Base-by-base conservation (phyloP, 2,888 invertebrate species). In the Ypsolopha sequella region DNA sequence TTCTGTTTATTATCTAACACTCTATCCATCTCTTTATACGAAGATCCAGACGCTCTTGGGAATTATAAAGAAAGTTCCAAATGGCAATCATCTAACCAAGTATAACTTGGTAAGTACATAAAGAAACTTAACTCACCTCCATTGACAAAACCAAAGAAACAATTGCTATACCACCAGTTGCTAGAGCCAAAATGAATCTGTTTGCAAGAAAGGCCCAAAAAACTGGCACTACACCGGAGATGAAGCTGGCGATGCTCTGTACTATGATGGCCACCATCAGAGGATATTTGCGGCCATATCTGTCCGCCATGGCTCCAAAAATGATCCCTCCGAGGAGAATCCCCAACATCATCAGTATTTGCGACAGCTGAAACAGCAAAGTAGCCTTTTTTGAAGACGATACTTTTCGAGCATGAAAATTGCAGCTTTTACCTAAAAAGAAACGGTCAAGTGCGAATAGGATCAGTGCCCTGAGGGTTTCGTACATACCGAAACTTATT, bases 111-210 rank as follows among this genome's bases (percentile, higher is more conserved):
- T 24, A 24, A 24, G 24, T 24, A 24, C 24, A 3, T 24, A 4
- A 24, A 24, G 24, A 24, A 24, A 24, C 24, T 24, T 24, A 24
- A 24, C 66, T 64, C 64, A 80, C 87, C 80, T 90, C 90, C 87
- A 90, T 88, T 67, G 89, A 90, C 59, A 92, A 73, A 1, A 92
- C 91, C 64, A 92, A 91, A 0, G 91, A 90, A 58, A 89, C 89
- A 13, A 91, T 88, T 55, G 89, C 87, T 35, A 90, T 88, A 4
- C 91, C 92, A 52, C 91, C 91, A 58, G 89, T 88, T 6, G 89
- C 88, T 52, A 91, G 65, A 1, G 90, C 91, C 54, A 89, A 65
- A 24, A 89, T 58, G 62, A 90, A 89, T 73, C 91, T 84, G 51
- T 73, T 63, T 0, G 81, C 34, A 34, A 91, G 60, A 67, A 91